Conservation (phyloP, 2,113 vertebrate genomes). For the Crotalus horridus region DNA sequence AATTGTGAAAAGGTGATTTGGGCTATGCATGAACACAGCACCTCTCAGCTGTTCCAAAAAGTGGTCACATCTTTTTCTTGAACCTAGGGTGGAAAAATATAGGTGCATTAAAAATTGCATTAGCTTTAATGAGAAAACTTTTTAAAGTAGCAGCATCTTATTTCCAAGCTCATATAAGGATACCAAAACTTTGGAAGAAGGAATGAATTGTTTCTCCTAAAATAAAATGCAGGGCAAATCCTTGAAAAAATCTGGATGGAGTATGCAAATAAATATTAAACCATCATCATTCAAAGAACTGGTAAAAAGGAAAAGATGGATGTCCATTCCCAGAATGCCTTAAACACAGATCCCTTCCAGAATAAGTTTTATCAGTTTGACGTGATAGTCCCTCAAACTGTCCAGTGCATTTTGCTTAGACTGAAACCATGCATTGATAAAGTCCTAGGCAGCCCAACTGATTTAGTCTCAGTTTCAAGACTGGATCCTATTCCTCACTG, state of each 20-base stretch:
- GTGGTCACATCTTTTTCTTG: no score
- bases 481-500: not conserved
- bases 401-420: not conserved
- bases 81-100: no score
- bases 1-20: no score
- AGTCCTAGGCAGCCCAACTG: not conserved
- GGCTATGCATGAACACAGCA: no score
- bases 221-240: not conserved
- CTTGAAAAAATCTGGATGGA: not conserved
- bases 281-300: not conserved
- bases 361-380: not conserved
- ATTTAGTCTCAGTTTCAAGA: not conserved
- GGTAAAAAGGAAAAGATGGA: not conserved
- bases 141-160: no score
- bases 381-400: not conserved
- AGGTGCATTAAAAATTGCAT: no score
- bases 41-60: no score
- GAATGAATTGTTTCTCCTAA: not conserved
- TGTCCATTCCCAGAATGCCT: not conserved
- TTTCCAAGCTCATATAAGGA: no score
- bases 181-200: not conserved
- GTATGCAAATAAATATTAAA: no score
- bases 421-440: not conserved
- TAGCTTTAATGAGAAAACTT: no score
- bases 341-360: not conserved